A percentile compares a stretch with the other conserved stretches of the same genome.
Conservation (phyloP, 2,113 vertebrate genomes). For the Laterallus jamaicensis region DNA sequence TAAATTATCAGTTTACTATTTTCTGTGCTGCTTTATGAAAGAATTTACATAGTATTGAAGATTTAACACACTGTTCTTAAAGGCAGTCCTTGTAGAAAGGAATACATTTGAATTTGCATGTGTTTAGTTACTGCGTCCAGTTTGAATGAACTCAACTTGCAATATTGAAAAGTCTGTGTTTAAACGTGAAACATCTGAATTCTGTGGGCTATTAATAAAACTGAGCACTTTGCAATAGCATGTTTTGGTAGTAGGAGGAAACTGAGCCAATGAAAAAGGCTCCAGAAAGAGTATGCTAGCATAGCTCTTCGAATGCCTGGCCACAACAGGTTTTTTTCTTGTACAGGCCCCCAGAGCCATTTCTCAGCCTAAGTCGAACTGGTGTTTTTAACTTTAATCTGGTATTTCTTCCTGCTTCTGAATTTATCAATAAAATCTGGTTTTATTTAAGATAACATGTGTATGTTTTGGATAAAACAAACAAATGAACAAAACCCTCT, state of each 20-base stretch:
- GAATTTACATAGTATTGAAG: not conserved
- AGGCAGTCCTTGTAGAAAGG: not conserved
- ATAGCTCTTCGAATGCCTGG: not conserved
- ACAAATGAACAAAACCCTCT: not conserved
- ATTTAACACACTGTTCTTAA: not conserved
- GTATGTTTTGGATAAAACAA: slow-evolving; percentile 36
- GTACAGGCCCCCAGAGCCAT: not conserved
- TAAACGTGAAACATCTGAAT: not conserved
- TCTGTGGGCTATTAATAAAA: not conserved
- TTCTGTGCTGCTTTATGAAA: not conserved
- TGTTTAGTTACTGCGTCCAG: not conserved
- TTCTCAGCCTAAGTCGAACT: not conserved
- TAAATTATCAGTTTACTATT: not conserved
- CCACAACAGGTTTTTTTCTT: not conserved
- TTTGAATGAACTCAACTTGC: not conserved
- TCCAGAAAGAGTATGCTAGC: not conserved
- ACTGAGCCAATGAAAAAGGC: not conserved
- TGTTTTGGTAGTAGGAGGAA: not conserved
- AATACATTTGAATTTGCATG: not conserved
- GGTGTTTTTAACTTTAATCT: slow-evolving; percentile 9
- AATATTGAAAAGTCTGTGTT: not conserved
- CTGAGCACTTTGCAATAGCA: not conserved
- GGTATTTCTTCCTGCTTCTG: slow-evolving; percentile 36
- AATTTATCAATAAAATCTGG: slow-evolving; percentile 50
- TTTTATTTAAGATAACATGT: slow-evolving; percentile 37